Base-by-base conservation (phyloP, 2,888 invertebrate species). In the Diplazon laetatorius region DNA sequence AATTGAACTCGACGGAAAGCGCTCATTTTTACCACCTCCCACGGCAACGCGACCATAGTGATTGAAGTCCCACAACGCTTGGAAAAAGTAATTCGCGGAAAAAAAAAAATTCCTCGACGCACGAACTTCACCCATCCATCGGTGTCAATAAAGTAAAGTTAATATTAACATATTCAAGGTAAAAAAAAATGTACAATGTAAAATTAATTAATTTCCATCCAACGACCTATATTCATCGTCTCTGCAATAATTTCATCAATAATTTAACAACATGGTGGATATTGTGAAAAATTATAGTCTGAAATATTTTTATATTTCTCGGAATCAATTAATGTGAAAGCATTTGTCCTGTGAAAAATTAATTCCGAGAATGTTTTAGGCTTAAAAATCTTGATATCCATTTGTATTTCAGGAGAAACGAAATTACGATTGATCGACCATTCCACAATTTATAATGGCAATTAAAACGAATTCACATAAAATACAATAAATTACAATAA, bases 1-100 rank as follows among this genome's bases (percentile, higher is more conserved):
- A 66, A 25, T 59, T 66, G 22, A 57, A 57, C 57, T 35, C 52
- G 52, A 72, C 46, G 39, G 55, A 55, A 14, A 55, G 16, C 55
- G 30, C 30, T 35, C 16, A 55, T 55, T 55, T 30, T 55, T 55
- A 30, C 55, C 55, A 55, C 30, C 16, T 30, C 55, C 30, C 55
- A 6, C 35, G 16, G 30, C 35, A 55, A 30, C 55, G 62, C 30
- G 46, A 16, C 46, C 16, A 6, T 30, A 44, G 44, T 35, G 62
- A 62, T 44, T 62, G 46, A 62, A 46, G 30, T 35, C 30, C 55
- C 35, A 16, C 9, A 55, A 30, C 16, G 55, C 16, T 4, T 30
- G 5, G 30, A 55, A 55, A 55, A 55, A 30, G 4, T 55, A 8
- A 6, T 55, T 30, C 30, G 14, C 35, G 55, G n/a, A n/a, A n/a